Conservation (phyloP, 2,888 invertebrate species). For the Prenolepis imparis region DNA sequence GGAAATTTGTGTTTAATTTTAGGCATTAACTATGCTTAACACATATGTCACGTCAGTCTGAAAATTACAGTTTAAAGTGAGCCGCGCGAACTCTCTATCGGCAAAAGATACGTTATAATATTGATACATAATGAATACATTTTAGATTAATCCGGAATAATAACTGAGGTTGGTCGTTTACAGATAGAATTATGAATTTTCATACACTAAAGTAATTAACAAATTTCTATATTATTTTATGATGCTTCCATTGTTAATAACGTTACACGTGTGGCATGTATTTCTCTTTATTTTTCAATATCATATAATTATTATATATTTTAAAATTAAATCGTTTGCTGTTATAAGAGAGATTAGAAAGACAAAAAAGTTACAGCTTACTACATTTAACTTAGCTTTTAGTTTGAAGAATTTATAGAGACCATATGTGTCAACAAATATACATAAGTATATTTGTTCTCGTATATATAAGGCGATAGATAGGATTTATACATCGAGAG, state of each 20-base stretch:
- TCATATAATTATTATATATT: neutral
- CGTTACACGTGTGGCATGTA: neutral
- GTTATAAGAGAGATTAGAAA: neutral
- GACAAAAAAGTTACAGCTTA: neutral
- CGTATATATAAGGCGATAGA: neutral
- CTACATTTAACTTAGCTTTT: slow-evolving; percentile 6
- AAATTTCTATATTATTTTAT: neutral
- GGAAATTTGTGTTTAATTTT: slow-evolving; percentile 53
- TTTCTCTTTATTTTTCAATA: neutral
- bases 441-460: slow-evolving; percentile 45
- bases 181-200: slow-evolving; percentile 10
- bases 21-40: slow-evolving; percentile 29
- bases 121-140: neutral
- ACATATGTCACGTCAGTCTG: slow-evolving; percentile 20
- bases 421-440: slow-evolving; percentile 12
- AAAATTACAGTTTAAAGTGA: slow-evolving; percentile 46
- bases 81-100: slow-evolving; percentile 9
- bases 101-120: slow-evolving; percentile 22
- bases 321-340: neutral
- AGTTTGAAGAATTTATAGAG: neutral
- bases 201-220: neutral
- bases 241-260: neutral
- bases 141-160: slow-evolving; percentile 23
- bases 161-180: neutral
- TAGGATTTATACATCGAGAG: slow-evolving; percentile 24